Base-by-base conservation (phyloP, 2,888 invertebrate species). In the Eucera pruinosa region DNA sequence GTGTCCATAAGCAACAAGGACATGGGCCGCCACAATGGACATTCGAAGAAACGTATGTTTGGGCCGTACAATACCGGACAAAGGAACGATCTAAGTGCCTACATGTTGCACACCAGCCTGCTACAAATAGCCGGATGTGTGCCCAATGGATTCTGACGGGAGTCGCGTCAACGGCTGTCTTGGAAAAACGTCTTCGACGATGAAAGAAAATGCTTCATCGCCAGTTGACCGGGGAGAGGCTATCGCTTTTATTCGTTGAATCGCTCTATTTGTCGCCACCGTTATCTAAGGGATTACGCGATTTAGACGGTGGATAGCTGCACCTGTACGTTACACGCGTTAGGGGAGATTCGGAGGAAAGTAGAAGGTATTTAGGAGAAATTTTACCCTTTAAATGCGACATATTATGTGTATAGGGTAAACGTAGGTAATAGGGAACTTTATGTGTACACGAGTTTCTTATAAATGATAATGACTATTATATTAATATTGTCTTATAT, bases 71-170 rank as follows among this genome's bases (percentile, higher is more conserved):
- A 86, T 84, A 54, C 60, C 61, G 85, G 78, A 87, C 86, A 87
- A 87, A 84, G 81, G 82, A 80, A 52, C 86, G 84, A 84, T 86
- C 82, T 85, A 87, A 87, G 86, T 87, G 87, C 83, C 86, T 86
- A 86, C 87, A 83, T 86, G 87, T 87, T 85, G 85, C 86, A 80
- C 78, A 79, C 74, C 72, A 69, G 62, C 67, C 57, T 52, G 67
- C 74, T 69, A 87, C 85, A 87, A 88, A 88, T 87, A 83, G 81
- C 87, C 87, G 88, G 87, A 88, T 87, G 86, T 84, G 70, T 76
- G 81, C 82, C 82, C 84, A 82, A 86, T 86, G 83, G 78, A 74
- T 83, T 69, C 67, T 65, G 65, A 72, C 75, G 80, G 69, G 70
- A 66, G 68, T 66, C 76, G 70, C 62, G 55, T 68, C 78, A 57